phyloP scores from a whole-genome alignment of 2,888 invertebrate species.

The Crematogaster levior region DNA sequence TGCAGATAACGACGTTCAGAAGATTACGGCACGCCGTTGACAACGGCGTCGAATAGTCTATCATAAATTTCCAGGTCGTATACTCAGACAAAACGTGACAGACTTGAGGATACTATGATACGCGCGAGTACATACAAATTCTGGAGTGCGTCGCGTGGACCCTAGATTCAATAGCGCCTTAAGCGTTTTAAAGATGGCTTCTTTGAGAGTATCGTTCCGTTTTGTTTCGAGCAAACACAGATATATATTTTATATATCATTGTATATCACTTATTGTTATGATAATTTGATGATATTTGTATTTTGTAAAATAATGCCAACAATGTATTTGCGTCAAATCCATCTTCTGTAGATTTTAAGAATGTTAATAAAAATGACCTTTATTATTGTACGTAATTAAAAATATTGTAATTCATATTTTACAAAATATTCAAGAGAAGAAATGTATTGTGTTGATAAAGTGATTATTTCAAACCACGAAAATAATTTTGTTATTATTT shows the following conservation, averaged over 20 bases:
- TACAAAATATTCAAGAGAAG: not conserved
- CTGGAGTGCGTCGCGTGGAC: slow-evolving; percentile 27
- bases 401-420: not conserved
- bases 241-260: not conserved
- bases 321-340: not conserved
- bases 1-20: slow-evolving; percentile 58
- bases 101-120: slow-evolving; percentile 58
- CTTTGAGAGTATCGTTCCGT: not conserved
- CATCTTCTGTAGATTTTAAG: not conserved
- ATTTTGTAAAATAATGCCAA: not conserved
- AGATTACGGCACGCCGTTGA: slow-evolving; percentile 60
- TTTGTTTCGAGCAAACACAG: not conserved
- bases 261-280: not conserved
- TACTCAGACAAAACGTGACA: slow-evolving; percentile 58
- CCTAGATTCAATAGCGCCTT: slow-evolving; percentile 33
- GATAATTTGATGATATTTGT: not conserved
- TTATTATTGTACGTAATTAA: not conserved
- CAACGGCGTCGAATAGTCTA: slow-evolving; percentile 53
- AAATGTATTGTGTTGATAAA: not conserved
- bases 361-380: not conserved
- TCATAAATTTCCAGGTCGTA: slow-evolving; percentile 68
- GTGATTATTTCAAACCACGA: not conserved
- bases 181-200: slow-evolving; percentile 39
- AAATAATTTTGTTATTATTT: not conserved
- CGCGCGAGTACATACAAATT: slow-evolving; percentile 42